Conservation (phyloP, 1,140 invertebrate genomes). For the Luehdorfia chinensis region DNA sequence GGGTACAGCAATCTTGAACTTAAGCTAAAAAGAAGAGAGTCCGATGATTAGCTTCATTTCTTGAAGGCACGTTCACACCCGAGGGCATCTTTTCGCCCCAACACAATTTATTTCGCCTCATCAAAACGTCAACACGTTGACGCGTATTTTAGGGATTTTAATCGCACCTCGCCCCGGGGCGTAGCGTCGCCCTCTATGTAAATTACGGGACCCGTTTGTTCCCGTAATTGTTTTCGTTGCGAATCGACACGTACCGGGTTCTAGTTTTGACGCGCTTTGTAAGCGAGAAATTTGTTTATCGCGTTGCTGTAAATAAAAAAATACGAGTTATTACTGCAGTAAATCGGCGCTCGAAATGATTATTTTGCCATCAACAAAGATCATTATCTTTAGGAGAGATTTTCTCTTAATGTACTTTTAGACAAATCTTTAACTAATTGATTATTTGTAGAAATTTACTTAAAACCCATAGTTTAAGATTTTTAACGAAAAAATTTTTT, state of each 20-base stretch:
- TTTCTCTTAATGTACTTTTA: no score
- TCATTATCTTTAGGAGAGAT: no score
- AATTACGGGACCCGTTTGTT: conserved; percentile 51
- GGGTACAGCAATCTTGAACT: conserved; percentile 5
- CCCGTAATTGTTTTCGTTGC: conserved; percentile 62
- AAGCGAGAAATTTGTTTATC: conserved; percentile 22
- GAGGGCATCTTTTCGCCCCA: conserved; percentile 40
- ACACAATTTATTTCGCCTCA: conserved; percentile 70
- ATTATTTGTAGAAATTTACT: no score
- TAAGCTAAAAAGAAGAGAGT: conserved; percentile 11
- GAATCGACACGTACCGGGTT: conserved; percentile 56
- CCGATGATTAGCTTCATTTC: conserved; percentile 68
- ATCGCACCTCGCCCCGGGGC: conserved; percentile 40
- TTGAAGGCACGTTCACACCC: conserved; percentile 50
- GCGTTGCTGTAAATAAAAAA: background rate
- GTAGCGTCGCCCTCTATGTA: conserved; percentile 51
- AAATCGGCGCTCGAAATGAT: no score
- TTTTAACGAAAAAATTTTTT: no score
- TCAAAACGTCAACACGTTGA: conserved; percentile 73
- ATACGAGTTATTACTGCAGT: no score
- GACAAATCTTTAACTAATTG: no score
- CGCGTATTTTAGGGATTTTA: conserved; percentile 71
- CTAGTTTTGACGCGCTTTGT: conserved; percentile 39
- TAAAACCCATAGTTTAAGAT: no score
- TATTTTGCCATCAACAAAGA: no score